Base-by-base conservation (phyloP, 2,113 vertebrate species). In the Oriolus oriolus region DNA sequence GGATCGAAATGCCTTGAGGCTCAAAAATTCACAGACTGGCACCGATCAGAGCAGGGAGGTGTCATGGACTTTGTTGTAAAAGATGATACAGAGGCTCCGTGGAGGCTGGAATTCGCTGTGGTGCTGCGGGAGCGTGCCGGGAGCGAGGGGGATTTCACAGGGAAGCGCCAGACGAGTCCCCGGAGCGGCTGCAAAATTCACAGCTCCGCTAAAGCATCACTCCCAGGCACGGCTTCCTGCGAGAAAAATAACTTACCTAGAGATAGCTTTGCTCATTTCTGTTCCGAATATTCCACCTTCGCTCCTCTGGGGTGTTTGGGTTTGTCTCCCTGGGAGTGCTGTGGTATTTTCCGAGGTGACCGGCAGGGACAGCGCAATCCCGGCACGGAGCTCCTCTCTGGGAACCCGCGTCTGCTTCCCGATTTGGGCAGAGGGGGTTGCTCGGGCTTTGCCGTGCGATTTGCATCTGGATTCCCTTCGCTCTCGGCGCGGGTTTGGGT, bases 371-470 rank as follows among this genome's bases (percentile, higher is more conserved):
- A 7, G 66, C 10, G 66, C 73, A 13, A 20, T 65, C 84, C 84
- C n/a, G 5, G 74, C 9, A 1, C 71, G 2, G 27, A 54, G 50
- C 44, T 84, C 37, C 12, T 12, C 12, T 2, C 19, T 23, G 7
- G 24, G 20, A 63, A 28, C 26, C 56, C 2, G 1, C 0, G 0
- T 10, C 63, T 52, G 33, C 52, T 31, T 47, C 87, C 59, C 39
- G 14, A 0, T 20, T 39, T 22, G 10, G 53, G 59, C n/a, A 3
- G 10, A 27, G 71, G 39, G 4, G 15, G 39, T 4, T 57, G 85
- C 88, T 50, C 18, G 42, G 83, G 47, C 71, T 96, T 35, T 59
- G 66, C 85, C 14, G 0, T 22, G 69, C 4, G 0, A 0, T 68
- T 93, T 15, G 9, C 42, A 11, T 8, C 70, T 23, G 65, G 37